Percentiles rank a stretch among this genome's conserved stretches.
phyloP scores from a whole-genome alignment of 2,797 vertebrate genomes.

The Danio jaintianensis region DNA sequence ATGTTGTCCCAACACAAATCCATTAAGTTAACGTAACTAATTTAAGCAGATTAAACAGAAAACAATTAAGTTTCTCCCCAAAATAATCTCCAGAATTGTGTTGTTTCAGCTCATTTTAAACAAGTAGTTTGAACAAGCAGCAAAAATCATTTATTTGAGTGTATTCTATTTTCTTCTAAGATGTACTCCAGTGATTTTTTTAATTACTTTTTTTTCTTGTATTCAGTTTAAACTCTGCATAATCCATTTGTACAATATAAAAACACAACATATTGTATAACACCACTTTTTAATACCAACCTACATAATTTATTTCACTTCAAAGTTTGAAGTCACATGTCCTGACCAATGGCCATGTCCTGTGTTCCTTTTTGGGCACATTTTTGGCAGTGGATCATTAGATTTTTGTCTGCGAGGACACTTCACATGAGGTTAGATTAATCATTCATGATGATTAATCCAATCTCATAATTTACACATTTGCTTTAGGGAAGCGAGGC shows the following conservation, averaged over 20 bases:
- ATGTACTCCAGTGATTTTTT: too few relatives aligned
- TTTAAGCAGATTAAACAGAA: too few relatives aligned
- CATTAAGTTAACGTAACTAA: too few relatives aligned
- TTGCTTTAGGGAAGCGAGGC: constrained; percentile 20
- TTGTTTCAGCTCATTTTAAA: too few relatives aligned
- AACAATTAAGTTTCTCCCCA: too few relatives aligned
- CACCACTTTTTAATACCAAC: background rate
- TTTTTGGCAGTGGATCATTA: background rate
- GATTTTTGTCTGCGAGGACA: constrained; percentile 3
- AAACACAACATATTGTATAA: background rate
- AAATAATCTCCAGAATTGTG: too few relatives aligned
- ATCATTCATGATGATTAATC: constrained; percentile 39
- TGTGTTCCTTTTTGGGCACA: constrained; percentile 4
- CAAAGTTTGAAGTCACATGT: background rate
- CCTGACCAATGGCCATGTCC: background rate
- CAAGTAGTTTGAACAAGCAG: too few relatives aligned
- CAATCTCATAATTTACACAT: constrained; percentile 39
- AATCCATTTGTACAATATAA: background rate
- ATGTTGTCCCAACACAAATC: too few relatives aligned
- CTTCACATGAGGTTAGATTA: constrained; percentile 23
- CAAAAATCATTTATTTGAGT: too few relatives aligned
- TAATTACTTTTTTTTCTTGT: too few relatives aligned
- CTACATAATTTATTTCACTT: background rate
- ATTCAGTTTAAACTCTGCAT: too few relatives aligned
- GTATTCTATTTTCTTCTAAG: too few relatives aligned